Conservation (phyloP, 2,888 invertebrate species). For the Sarcophaga variegata region DNA sequence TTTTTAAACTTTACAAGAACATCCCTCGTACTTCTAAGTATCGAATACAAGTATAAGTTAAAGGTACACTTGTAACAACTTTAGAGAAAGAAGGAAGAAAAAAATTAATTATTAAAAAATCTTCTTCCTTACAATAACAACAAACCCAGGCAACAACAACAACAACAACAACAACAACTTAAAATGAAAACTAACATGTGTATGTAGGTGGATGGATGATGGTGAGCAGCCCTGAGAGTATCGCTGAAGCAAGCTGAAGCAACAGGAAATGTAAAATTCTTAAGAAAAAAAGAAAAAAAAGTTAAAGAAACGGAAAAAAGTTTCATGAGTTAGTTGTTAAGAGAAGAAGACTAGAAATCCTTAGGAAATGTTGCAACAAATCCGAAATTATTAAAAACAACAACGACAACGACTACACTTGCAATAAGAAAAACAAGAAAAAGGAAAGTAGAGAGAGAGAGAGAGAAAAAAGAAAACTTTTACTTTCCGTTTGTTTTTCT, state of each 20-base stretch:
- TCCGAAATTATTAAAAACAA: conserved; percentile 39
- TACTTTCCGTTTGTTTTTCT: neutral
- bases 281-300: neutral
- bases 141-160: too few species aligned
- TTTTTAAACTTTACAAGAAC: too few species aligned
- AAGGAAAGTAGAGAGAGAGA: neutral
- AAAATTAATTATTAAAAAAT: too few species aligned
- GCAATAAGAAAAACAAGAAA: neutral
- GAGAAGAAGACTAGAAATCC: neutral
- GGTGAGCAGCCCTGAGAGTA: neutral
- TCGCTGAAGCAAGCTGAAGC: neutral
- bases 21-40: too few species aligned
- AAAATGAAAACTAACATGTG: neutral
- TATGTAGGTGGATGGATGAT: neutral
- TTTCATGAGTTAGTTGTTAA: neutral
- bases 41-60: too few species aligned
- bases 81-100: too few species aligned
- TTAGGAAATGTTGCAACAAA: conserved; percentile 47
- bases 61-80: too few species aligned
- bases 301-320: neutral
- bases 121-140: too few species aligned
- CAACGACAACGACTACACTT: neutral
- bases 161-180: too few species aligned
- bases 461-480: neutral
- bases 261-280: conserved; percentile 23